Evolutionary conservation across 1,140 invertebrate species (phyloP), one percentile per base, ranked within the genome.

Genomic region (Leptopilina boulardi): DNA sequence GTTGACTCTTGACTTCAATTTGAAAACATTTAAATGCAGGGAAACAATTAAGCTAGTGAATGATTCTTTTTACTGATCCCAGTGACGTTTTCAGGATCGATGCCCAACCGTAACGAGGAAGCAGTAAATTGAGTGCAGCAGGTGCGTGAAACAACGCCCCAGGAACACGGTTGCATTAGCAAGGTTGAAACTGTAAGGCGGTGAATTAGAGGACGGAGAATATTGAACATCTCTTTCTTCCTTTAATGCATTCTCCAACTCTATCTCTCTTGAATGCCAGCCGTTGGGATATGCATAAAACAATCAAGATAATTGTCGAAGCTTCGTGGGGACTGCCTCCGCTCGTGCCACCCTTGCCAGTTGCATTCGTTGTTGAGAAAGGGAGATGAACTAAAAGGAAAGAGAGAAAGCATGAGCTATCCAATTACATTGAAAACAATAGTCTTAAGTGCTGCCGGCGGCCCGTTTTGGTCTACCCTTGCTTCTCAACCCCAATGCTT

Each of bases 361-460:
- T 34, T 83, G 80, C 77, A 79, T 77, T 78, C 71, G 30, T 72
- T 34, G 75, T 74, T 66, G 76, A 72, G 59, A 71, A 77, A 77
- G 71, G 79, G 79, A 76, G 82, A 84, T 76, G 75, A 83, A 82
- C 70, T 23, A 56, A 82, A 73, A 77, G 80, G 77, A 82, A 84
- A 76, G 77, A 79, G 80, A 75, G 82, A 84, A 83, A 85, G 87
- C 87, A 86, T 84, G 84, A 90, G 88, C 90, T 92, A 92, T 92
- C 91, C 91, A 92, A 92, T 92, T 92, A 91, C 90, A 91, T 91
- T 90, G 91, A 92, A 92, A 92, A 91, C 90, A 91, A 91, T 91
- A 89, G 90, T 88, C 86, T 88, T 91, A 92, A 91, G 91, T 91
- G 91, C 90, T 90, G 84, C 83, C 84, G 85, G 85, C 84, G 87